These are phyloP conservation scores for Limnephilus rhombicus DNA, from an alignment of 2,888 invertebrate genomes.

Conservation along the genomic window DNA sequence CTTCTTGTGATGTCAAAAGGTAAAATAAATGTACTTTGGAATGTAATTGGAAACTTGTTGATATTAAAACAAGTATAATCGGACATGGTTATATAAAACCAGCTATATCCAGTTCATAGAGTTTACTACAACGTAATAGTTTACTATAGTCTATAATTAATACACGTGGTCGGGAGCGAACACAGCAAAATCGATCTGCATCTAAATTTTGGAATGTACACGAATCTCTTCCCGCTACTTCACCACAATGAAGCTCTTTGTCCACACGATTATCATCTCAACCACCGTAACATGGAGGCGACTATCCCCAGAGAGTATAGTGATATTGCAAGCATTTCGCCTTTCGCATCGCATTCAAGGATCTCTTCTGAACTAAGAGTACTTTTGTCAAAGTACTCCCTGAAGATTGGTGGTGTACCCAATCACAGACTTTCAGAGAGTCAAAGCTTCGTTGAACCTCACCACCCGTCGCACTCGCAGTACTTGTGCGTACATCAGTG, in stretches of 20 bases:
- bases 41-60: not conserved
- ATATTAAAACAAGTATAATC: not conserved
- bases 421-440: not conserved
- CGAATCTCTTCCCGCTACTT: not conserved
- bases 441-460: not conserved
- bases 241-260: not conserved
- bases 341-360: not conserved
- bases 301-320: not conserved
- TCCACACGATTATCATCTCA: not conserved
- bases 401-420: not conserved
- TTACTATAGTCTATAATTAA: no score
- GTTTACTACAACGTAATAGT: not conserved
- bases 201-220: not conserved
- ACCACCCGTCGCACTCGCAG: not conserved
- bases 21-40: not conserved
- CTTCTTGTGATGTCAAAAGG: no score
- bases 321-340: not conserved
- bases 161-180: not conserved
- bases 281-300: not conserved
- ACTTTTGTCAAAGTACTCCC: not conserved
- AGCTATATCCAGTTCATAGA: not conserved
- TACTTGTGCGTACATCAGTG: not conserved
- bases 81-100: not conserved
- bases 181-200: not conserved
- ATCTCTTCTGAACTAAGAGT: not conserved